Evolutionary conservation across 2,113 vertebrate genomes (phyloP).

Genomic region (Capricornis sumatraensis): DNA sequence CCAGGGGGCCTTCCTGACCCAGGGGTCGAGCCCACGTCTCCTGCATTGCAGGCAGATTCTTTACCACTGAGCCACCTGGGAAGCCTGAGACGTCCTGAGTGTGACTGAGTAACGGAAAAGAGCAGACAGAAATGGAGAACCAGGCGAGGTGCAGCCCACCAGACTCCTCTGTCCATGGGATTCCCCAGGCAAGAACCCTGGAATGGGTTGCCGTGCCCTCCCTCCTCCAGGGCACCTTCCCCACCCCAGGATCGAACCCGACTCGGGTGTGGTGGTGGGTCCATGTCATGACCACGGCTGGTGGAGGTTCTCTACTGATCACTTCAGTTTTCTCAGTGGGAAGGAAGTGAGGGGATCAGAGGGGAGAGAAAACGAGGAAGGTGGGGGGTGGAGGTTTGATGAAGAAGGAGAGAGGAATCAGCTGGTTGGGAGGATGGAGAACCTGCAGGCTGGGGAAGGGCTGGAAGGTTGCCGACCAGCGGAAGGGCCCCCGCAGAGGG

Average conservation of each 20-base stretch:
- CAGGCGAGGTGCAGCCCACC: neutral
- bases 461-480: neutral
- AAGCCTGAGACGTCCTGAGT: neutral
- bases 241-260: rapidly evolving
- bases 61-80: neutral
- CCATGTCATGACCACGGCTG: rapidly evolving
- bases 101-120: neutral
- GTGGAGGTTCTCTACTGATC: neutral
- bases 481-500: neutral
- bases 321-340: neutral
- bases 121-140: neutral
- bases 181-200: neutral
- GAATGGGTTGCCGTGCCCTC: neutral
- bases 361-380: neutral
- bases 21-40: neutral
- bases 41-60: neutral
- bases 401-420: neutral
- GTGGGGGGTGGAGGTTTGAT: neutral
- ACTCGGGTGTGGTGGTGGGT: neutral
- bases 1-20: neutral
- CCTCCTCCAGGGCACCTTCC: neutral
- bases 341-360: neutral
- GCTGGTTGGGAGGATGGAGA: rapidly evolving
- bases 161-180: neutral
- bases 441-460: neutral